These are phyloP conservation scores for Anagyrus pseudococci DNA, from an alignment of 2,888 invertebrate genomes.

Conservation along the genomic window DNA sequence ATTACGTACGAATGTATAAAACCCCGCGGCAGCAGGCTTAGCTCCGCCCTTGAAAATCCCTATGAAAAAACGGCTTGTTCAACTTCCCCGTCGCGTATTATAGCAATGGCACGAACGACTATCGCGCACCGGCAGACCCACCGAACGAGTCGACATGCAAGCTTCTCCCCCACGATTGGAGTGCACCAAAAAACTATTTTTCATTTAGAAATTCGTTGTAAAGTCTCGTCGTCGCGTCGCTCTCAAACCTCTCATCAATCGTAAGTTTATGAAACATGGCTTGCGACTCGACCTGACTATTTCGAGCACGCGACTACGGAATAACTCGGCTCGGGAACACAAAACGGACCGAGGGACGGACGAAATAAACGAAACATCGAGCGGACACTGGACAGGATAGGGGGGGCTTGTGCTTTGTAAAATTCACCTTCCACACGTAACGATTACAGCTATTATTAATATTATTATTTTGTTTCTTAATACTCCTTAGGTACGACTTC, in stretches of 20 bases:
- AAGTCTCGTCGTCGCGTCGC: too few species aligned
- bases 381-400: slow-evolving; percentile 1
- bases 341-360: background rate
- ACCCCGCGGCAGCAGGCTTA: slow-evolving; percentile 49
- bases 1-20: slow-evolving; percentile 62
- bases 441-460: too few species aligned
- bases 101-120: slow-evolving; percentile 16
- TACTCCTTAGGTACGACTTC: slow-evolving; percentile 34
- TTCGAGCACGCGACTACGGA: background rate
- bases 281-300: background rate
- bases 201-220: background rate
- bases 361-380: slow-evolving; percentile 18
- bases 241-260: background rate
- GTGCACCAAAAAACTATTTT: background rate
- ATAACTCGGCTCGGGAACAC: background rate
- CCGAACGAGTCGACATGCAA: background rate
- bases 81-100: too few species aligned
- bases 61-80: too few species aligned
- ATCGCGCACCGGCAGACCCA: background rate
- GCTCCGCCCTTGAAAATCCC: too few species aligned
- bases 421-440: slow-evolving; percentile 23
- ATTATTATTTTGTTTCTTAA: slow-evolving; percentile 20
- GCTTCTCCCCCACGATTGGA: background rate
- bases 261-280: background rate
- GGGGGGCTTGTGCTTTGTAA: background rate